Conservation (phyloP, 2,797 vertebrate species). For the Iguana delicatissima region DNA sequence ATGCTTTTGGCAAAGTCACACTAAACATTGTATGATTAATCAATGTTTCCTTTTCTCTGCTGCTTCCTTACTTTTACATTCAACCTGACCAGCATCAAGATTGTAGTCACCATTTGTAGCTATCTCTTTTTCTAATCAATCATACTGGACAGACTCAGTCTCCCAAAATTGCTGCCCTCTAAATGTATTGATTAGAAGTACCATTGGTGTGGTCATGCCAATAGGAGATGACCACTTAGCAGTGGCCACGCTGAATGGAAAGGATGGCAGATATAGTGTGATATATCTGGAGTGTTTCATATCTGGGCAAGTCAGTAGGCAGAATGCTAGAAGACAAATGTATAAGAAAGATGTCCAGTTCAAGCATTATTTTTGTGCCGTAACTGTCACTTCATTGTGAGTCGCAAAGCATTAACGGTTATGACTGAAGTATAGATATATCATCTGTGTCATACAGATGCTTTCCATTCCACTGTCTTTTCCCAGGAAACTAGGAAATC, state of each 20-base stretch:
- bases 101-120: background rate
- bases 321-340: background rate
- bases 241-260: too few relatives aligned
- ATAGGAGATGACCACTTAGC: too few relatives aligned
- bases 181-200: too few relatives aligned
- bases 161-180: too few relatives aligned
- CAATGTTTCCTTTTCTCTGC: background rate
- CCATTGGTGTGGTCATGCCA: too few relatives aligned
- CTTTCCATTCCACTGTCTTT: background rate
- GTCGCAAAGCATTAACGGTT: background rate
- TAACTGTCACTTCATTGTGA: background rate
- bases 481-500: background rate
- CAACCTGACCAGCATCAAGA: background rate
- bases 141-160: background rate
- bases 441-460: background rate
- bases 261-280: too few relatives aligned
- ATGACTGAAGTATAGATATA: background rate
- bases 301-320: too few relatives aligned
- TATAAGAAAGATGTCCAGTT: background rate
- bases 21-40: background rate
- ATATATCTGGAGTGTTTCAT: too few relatives aligned
- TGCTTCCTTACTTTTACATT: background rate
- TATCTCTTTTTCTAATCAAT: background rate
- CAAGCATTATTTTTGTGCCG: background rate
- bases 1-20: background rate